Evolutionary conservation across 92 coral and sea anemone species (phyloP).

Genomic region (Zoanthus gigantus): DNA sequence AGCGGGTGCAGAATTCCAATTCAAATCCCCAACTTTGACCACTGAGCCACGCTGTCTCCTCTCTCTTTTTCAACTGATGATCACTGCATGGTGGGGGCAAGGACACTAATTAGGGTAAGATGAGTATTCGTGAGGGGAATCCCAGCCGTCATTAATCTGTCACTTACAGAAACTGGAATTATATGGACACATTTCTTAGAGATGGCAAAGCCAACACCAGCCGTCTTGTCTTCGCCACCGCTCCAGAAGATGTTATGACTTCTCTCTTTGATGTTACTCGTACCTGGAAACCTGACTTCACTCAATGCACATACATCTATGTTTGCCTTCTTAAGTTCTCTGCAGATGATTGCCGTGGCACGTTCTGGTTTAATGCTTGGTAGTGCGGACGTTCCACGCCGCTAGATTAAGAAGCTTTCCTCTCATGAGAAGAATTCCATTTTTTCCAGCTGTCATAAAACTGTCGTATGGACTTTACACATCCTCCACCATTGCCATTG

Average conservation of each 20-base stretch:
- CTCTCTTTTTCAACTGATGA: conserved; percentile 34
- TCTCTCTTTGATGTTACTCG: no score
- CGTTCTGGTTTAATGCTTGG: conserved; percentile 25
- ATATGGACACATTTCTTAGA: conserved; percentile 29
- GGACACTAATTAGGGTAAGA: conserved; percentile 34
- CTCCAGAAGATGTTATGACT: no score
- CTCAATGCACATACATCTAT: conserved; percentile 52
- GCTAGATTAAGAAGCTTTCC: no score
- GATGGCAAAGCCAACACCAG: not conserved
- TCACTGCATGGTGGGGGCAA: conserved; percentile 46
- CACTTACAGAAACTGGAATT: conserved; percentile 46
- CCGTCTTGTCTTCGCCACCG: no score
- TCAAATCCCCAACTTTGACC: no score
- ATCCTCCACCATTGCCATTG: not conserved
- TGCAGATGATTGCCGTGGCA: conserved; percentile 41
- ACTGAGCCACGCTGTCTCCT: no score
- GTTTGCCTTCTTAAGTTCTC: conserved; percentile 38
- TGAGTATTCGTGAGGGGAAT: conserved; percentile 27
- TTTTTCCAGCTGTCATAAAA: not conserved
- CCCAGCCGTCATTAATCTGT: conserved; percentile 46
- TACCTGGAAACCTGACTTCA: conserved; percentile 51
- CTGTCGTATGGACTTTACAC: not conserved
- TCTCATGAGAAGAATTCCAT: not conserved
- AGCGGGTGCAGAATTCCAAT: conserved; percentile 29
- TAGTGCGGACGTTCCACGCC: no score